A percentile compares a stretch with the other conserved stretches of the same genome.
These are phyloP conservation scores for Morpho achilles DNA, from an alignment of 2,888 invertebrate species.

Conservation along the genomic window DNA sequence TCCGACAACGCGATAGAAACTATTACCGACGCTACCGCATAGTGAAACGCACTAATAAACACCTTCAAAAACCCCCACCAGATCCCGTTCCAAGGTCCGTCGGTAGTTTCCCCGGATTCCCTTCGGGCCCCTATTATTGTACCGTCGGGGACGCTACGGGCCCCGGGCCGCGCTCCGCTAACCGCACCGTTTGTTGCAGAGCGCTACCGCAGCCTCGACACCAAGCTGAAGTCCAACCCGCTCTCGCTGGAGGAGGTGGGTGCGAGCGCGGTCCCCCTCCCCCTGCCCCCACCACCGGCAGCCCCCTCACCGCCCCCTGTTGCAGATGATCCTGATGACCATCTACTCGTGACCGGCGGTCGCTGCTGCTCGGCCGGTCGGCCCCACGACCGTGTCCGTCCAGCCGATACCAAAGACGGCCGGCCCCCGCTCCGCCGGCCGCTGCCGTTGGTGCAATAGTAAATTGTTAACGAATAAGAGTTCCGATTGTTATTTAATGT, in stretches of 20 bases:
- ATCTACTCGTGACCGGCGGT: slow-evolving; percentile 74
- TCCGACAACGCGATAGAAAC: too few relatives aligned
- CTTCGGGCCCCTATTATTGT: too few relatives aligned
- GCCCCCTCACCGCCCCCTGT: slow-evolving; percentile 1
- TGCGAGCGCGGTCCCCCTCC: slow-evolving; percentile 7
- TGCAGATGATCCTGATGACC: slow-evolving; percentile 83
- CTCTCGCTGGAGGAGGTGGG: slow-evolving; percentile 85
- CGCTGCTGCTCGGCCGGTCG: neutral
- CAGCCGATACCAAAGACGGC: neutral
- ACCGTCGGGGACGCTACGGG: too few relatives aligned
- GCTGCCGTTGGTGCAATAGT: neutral
- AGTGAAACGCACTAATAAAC: too few relatives aligned
- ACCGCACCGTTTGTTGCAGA: slow-evolving; percentile 66
- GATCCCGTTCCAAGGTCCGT: too few relatives aligned
- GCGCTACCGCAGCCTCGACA: slow-evolving; percentile 83
- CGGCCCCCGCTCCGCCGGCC: neutral
- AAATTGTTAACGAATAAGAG: neutral
- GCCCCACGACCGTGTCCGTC: too few relatives aligned
- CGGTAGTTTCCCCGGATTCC: too few relatives aligned
- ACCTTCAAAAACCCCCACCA: too few relatives aligned
- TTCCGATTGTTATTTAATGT: too few relatives aligned
- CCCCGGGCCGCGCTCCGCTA: too few relatives aligned
- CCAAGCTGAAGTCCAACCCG: slow-evolving; percentile 85
- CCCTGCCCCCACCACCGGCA: neutral
- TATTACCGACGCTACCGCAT: too few relatives aligned